Evolutionary conservation across 2,888 invertebrate genomes (phyloP), one percentile per base, ranked within the genome.

Genomic region (Caenorhabditis virilis): DNA sequence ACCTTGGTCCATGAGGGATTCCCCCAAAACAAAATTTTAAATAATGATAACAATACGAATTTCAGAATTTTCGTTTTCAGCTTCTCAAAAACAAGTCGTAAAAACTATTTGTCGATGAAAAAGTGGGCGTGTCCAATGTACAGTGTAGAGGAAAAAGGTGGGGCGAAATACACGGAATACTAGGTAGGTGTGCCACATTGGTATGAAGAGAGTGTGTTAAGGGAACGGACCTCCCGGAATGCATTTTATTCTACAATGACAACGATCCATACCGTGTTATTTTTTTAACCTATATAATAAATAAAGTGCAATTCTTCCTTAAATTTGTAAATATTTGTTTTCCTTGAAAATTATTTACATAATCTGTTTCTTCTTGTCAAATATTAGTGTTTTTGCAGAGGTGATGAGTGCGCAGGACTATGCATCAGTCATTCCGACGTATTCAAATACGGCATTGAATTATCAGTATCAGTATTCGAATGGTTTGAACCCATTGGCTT

Each of bases 391-490:
- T 33, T 47, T 2, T 47, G 33, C 57, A 22, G 60, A 74, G 72
- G 66, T 55, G 27, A 72, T 75, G 74, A 65, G 67, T 48, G 51
- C 66, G 18, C 69, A 70, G 47, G 68, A 71, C 62, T 72, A 71
- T 38, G 49, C 71, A 30, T 56, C 71, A 35, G 58, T 71, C 23
- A 45, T 73, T 46, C 72, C 75, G n/a, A 48, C 72, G 41, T 75
- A 75, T 46, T 57, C 72, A 2, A 59, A 58, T 36, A 43, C 62
- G 9, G 27, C 60, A 13, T 49, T 66, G 36, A 54, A 54, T 47
- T 65, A 69, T 39, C n/a, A n/a, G n/a, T n/a, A n/a, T n/a, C 30
- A 30, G 30, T 30, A 30, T 30, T 30, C 30, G 18, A 54, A 50
- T 33, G 64, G 58, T 7, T 39, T 63, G 13, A 65, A 64, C 42